phyloP scores from a whole-genome alignment of 2,113 vertebrate species.

The Cavia aperea region DNA sequence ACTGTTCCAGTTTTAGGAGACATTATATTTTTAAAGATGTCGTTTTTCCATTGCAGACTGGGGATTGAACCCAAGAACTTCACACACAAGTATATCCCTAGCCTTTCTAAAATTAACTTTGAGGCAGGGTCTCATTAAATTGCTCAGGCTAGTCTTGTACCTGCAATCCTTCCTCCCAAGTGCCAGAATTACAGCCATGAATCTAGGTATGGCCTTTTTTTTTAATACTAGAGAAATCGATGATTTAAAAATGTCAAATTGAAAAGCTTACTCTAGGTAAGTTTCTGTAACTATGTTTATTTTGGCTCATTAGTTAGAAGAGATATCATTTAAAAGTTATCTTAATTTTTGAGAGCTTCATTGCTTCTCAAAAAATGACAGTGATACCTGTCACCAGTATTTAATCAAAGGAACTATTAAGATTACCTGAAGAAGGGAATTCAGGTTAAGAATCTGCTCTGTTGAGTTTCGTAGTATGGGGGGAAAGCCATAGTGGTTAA shows the following conservation, averaged over 20 bases:
- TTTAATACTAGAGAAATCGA: conserved; percentile 16
- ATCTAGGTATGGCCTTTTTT: background rate
- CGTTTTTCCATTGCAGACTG: background rate
- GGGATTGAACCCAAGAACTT: background rate
- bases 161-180: background rate
- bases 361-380: conserved; percentile 23
- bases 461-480: background rate
- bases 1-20: background rate
- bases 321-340: background rate
- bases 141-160: background rate
- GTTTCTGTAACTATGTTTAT: background rate
- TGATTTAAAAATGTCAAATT: background rate
- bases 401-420: conserved; percentile 12
- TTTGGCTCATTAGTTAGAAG: conserved; percentile 32
- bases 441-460: background rate
- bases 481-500: background rate
- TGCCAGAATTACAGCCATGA: background rate
- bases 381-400: background rate
- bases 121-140: background rate
- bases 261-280: background rate
- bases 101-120: background rate
- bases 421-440: conserved; percentile 2
- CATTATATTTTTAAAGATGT: conserved; percentile 21
- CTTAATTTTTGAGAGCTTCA: background rate
- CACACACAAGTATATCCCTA: background rate